These are phyloP conservation scores for Arctocebus calabarensis DNA, from an alignment of 2,797 vertebrate species.

Conservation along the genomic window DNA sequence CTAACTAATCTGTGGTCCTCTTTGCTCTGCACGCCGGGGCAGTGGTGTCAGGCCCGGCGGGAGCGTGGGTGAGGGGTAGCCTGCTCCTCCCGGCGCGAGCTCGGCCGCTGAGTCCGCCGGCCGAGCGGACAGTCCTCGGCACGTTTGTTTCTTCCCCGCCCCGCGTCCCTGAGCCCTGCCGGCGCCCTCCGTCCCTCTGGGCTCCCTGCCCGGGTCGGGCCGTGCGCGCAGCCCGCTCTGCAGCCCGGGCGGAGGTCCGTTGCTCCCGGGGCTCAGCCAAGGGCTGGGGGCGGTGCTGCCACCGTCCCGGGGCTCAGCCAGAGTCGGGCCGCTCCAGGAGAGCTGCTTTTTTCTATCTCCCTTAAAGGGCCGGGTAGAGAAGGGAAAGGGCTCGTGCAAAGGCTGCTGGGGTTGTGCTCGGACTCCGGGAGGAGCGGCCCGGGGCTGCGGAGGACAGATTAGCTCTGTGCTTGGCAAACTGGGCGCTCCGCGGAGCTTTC, in stretches of 20 bases:
- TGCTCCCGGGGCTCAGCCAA: not conserved
- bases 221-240: constrained; percentile 50
- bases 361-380: constrained; percentile 79
- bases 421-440: constrained; percentile 73
- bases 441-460: constrained; percentile 87
- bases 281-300: constrained; percentile 65
- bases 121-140: not conserved
- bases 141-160: not conserved
- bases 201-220: constrained; percentile 69
- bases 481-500: constrained; percentile 84
- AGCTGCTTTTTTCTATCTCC: constrained; percentile 56
- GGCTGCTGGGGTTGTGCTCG: constrained; percentile 81
- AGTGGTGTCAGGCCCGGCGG: not conserved
- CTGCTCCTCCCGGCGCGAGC: not conserved
- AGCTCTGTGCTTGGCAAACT: constrained; percentile 87
- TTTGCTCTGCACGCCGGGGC: not conserved
- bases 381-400: constrained; percentile 74
- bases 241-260: constrained; percentile 46
- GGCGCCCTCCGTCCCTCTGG: constrained; percentile 82
- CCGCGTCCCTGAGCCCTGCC: not conserved
- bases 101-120: not conserved
- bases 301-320: not conserved
- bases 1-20: constrained; percentile 45
- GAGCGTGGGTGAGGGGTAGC: constrained; percentile 38
- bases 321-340: constrained; percentile 32